These are phyloP conservation scores for Stegostoma tigrinum DNA, from an alignment of 2,113 vertebrate genomes.

Conservation along the genomic window DNA sequence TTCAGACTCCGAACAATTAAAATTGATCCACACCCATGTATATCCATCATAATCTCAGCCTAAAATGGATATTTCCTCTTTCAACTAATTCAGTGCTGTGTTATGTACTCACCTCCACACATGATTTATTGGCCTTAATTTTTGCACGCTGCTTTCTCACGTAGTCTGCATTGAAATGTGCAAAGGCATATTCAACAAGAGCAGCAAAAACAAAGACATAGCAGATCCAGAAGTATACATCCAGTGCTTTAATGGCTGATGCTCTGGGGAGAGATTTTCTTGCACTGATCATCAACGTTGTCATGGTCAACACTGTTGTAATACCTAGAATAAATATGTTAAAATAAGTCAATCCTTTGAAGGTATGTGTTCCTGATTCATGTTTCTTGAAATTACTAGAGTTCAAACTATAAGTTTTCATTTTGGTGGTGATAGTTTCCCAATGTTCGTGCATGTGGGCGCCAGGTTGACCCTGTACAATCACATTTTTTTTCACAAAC, in stretches of 20 bases:
- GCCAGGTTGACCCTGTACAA: not conserved
- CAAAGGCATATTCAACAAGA: conserved; percentile 90
- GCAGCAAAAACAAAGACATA: conserved; percentile 96
- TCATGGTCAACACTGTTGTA: conserved; percentile 96
- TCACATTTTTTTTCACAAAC: not conserved
- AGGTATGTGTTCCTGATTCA: not conserved
- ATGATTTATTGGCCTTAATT: conserved; percentile 68
- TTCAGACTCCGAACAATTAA: not conserved
- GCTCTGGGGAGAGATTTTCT: conserved; percentile 86
- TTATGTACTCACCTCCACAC: conserved; percentile 63
- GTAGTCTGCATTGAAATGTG: conserved; percentile 94
- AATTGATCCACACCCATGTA: not conserved
- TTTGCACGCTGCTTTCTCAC: conserved; percentile 88
- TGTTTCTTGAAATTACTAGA: not conserved
- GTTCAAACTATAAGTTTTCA: not conserved
- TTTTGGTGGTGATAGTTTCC: not conserved
- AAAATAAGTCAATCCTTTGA: not conserved
- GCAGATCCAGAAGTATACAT: conserved; percentile 98
- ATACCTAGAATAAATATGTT: conserved; percentile 64
- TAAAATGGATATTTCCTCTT: not conserved
- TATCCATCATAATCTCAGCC: not conserved
- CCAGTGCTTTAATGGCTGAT: conserved; percentile 88
- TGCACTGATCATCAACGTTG: conserved; percentile 92
- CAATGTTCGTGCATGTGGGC: not conserved
- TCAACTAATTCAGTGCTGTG: not conserved